Base-by-base conservation (phyloP, 2,888 invertebrate species). In the Protodeltote pygarga region DNA sequence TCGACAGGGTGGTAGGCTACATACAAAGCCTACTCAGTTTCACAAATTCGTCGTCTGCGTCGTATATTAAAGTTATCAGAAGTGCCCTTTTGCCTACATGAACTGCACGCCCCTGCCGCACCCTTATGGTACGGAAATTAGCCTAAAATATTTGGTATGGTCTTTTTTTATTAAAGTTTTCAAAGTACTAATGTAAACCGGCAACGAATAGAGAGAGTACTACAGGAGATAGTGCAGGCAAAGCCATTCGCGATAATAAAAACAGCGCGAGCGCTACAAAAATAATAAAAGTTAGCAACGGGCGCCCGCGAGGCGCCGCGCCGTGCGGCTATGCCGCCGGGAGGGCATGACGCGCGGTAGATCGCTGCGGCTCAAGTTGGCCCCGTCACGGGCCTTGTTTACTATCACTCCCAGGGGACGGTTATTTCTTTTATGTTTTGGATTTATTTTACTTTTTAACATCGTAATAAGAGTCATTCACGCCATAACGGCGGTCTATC, bases 201-300 rank as follows among this genome's bases (percentile, higher is more conserved):
- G 34, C 47, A 53, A 34, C 50, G 69, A 64, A 54, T 73, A 71
- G 65, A 65, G 62, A 64, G 67, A 50, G 47, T 68, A 71, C 65
- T 71, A 64, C 66, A 68, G 53, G 65, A 69, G 69, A 73, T 66
- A 70, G 57, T 73, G 73, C 71, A 73, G 73, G 72, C 74, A 68
- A 77, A 77, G 77, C 75, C 73, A 77, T 85, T 83, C 73, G 65
- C 74, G 62, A 79, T 79, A 81, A 83, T 83, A 85, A 85, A 83
- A 86, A 83, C 80, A 83, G 78, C 77, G 77, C 73, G 68, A 71
- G 75, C 75, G 77, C 76, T 83, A 82, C 81, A 83, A 84, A 83
- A 87, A 87, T 85, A 89, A 87, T 86, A 87, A 87, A 88, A 87
- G 85, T 85, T 87, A 82, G 81, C 72, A 71, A 71, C 65, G 73